Conservation (phyloP, 2,797 vertebrate genomes). For the Sebastes iracundus region DNA sequence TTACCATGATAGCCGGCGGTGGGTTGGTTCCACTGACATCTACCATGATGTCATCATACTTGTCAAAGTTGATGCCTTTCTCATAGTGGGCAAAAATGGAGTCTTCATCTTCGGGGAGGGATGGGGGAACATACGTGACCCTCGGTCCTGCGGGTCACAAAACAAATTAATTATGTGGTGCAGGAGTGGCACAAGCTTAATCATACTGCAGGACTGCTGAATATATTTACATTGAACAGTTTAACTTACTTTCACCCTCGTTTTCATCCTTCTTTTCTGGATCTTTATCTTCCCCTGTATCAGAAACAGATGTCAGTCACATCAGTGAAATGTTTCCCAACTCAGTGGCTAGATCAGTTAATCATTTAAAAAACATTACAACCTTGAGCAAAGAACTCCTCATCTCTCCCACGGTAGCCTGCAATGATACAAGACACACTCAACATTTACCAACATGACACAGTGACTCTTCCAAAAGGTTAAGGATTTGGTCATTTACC, state of each 20-base stretch:
- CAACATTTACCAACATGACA: background rate
- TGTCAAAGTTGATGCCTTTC: constrained; percentile 93
- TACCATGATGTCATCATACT: constrained; percentile 92
- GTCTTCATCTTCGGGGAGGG: constrained; percentile 88
- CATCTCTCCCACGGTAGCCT: constrained; percentile 84
- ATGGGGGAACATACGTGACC: constrained; percentile 91
- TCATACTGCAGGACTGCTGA: background rate
- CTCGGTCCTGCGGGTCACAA: constrained; percentile 78
- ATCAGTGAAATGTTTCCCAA: accelerated
- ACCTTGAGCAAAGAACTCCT: constrained; percentile 77
- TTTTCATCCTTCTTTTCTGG: constrained; percentile 20
- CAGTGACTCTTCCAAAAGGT: background rate
- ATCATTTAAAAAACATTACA: background rate
- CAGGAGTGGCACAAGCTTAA: too few relatives aligned
- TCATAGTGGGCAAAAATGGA: constrained; percentile 90
- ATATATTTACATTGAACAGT: background rate
- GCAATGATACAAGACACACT: background rate
- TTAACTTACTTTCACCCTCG: constrained; percentile 53
- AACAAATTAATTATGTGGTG: background rate
- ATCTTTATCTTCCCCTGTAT: constrained; percentile 38
- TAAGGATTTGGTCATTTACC: constrained; percentile 29
- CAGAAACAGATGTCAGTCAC: background rate
- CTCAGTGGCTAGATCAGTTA: background rate
- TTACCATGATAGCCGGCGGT: constrained; percentile 88
- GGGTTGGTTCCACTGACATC: constrained; percentile 89